Conservation (phyloP, 2,797 vertebrate genomes). For the Danio choprae region DNA sequence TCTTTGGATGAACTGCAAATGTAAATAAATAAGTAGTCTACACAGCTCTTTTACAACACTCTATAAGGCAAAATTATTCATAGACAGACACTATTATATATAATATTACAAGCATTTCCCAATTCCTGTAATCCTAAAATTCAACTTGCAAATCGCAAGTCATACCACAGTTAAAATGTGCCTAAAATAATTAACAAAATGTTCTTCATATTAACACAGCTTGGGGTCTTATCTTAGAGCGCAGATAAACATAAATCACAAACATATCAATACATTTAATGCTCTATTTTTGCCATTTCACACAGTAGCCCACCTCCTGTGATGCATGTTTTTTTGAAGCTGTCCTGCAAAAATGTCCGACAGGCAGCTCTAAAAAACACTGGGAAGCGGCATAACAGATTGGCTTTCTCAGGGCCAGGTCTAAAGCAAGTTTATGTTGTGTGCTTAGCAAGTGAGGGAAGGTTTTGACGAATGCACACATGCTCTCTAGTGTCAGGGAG, state of each 20-base stretch:
- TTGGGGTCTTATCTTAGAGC: not conserved
- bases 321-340: not conserved
- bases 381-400: constrained; percentile 19
- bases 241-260: not conserved
- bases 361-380: constrained; percentile 3
- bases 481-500: constrained; percentile 45
- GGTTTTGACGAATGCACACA: constrained; percentile 31
- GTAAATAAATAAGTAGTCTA: no score
- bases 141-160: not conserved
- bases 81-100: no score
- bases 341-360: not conserved
- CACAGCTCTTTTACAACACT: not conserved
- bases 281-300: not conserved
- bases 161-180: not conserved
- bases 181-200: not conserved
- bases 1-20: no score
- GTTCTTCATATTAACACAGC: not conserved
- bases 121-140: constrained; percentile 1
- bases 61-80: not conserved
- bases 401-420: constrained; percentile 24
- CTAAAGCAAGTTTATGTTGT: constrained; percentile 38
- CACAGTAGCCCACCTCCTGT: not conserved
- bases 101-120: not conserved
- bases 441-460: constrained; percentile 15
- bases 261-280: not conserved